phyloP scores from a whole-genome alignment of 2,113 vertebrate genomes.

The Charadrius vociferus region DNA sequence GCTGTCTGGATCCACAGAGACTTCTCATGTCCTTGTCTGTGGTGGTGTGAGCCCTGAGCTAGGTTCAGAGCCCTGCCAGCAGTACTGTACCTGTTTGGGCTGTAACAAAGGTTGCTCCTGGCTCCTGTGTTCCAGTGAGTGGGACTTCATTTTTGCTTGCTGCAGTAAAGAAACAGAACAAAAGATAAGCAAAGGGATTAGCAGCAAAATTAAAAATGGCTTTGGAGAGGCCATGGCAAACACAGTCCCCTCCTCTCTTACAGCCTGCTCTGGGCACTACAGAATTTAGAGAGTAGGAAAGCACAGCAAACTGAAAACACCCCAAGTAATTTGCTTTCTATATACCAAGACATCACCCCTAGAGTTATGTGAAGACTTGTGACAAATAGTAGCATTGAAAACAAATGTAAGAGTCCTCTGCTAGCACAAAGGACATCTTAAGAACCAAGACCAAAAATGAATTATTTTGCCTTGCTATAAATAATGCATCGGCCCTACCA shows the following conservation, averaged over 20 bases:
- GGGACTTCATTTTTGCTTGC: constrained; percentile 91
- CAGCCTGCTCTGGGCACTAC: background rate
- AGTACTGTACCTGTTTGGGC: constrained; percentile 87
- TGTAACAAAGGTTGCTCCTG: constrained; percentile 87
- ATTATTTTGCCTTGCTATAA: constrained; percentile 18
- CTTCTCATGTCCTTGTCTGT: background rate
- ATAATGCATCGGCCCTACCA: background rate
- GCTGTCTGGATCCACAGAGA: constrained; percentile 10
- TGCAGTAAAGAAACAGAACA: constrained; percentile 46
- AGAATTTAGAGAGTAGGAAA: background rate
- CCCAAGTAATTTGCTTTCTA: background rate
- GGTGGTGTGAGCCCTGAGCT: background rate
- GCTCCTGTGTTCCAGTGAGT: constrained; percentile 87
- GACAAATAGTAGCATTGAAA: background rate
- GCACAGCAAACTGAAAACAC: background rate
- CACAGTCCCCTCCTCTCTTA: background rate
- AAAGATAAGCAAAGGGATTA: background rate
- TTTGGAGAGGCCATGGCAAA: background rate
- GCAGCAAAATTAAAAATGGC: constrained; percentile 5
- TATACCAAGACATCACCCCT: background rate
- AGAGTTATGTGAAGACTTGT: background rate
- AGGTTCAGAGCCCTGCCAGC: background rate
- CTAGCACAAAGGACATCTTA: background rate
- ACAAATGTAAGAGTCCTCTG: background rate
- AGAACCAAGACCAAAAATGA: background rate